Conservation (phyloP, 2,797 vertebrate genomes). For the Dromococcyx pavoninus region DNA sequence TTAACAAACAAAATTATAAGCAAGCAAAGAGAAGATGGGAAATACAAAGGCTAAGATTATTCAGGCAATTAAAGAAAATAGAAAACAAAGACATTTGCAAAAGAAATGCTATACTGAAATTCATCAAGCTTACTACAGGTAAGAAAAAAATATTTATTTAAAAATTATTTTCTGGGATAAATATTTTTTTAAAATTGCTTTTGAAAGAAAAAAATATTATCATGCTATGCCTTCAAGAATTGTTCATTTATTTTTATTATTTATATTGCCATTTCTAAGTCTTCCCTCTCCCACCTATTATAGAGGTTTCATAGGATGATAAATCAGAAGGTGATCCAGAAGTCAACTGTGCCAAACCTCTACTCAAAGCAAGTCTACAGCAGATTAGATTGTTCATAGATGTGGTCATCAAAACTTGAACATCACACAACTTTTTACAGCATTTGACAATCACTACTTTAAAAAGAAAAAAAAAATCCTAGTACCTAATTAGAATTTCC, state of each 20-base stretch:
- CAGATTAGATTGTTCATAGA: not conserved
- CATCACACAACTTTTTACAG: not conserved
- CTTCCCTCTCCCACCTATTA: not conserved
- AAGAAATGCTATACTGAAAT: not conserved
- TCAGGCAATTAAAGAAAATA: not conserved
- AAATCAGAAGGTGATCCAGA: not conserved
- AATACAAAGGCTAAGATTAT: not conserved
- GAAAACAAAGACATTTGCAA: not conserved
- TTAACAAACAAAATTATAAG: not conserved
- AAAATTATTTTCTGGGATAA: not conserved
- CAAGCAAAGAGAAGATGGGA: not conserved
- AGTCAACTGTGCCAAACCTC: not conserved
- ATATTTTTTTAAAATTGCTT: not conserved
- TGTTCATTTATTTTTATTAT: not conserved
- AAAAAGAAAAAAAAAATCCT: not conserved
- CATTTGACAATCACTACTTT: not conserved
- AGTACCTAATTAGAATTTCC: no score
- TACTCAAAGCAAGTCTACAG: not conserved
- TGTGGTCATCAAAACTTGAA: not conserved
- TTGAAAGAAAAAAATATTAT: not conserved
- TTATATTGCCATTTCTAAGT: not conserved
- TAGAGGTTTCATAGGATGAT: not conserved
- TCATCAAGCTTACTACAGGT: not conserved
- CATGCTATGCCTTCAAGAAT: not conserved
- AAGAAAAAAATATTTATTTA: not conserved